A percentile compares a stretch with the other conserved stretches of the same genome.
These are phyloP conservation scores for Zhuqinia jingwanae DNA, from an alignment of 2,888 invertebrate species.

Conservation along the genomic window DNA sequence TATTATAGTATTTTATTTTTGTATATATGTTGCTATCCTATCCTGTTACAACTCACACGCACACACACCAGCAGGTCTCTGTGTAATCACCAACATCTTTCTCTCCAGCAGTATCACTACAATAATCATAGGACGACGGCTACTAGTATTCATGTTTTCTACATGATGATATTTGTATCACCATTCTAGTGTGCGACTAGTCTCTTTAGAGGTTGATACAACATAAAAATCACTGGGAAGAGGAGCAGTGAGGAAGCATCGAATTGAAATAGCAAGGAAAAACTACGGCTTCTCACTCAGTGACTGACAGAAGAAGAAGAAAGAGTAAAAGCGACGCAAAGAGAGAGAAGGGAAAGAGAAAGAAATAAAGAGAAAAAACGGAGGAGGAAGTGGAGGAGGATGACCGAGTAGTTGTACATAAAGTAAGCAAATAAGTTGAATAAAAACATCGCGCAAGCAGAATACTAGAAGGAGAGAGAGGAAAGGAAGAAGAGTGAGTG, in stretches of 20 bases:
- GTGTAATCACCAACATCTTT: no score
- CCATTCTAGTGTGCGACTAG: no score
- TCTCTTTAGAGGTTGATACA: no score
- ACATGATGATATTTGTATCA: no score
- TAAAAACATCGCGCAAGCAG: no score
- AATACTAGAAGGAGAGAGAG: not conserved
- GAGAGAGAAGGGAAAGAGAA: not conserved
- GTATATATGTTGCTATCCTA: constrained; percentile 2
- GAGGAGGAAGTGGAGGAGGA: not conserved
- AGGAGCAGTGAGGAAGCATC: constrained; percentile 9
- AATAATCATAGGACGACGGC: no score
- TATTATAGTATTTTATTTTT: no score
- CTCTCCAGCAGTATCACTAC: no score
- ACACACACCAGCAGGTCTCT: not conserved
- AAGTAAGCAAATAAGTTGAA: no score
- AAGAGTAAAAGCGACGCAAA: constrained; percentile 26
- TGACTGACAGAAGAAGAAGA: constrained; percentile 66
- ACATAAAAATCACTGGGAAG: no score
- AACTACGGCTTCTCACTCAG: constrained; percentile 60
- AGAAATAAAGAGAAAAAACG: not conserved
- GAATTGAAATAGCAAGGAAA: constrained; percentile 34
- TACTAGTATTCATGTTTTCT: no score
- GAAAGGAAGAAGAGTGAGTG: not conserved
- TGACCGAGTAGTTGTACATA: not conserved
- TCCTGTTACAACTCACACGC: not conserved